Evolutionary conservation across 2,888 invertebrate genomes (phyloP).

Genomic region (Dasysyrphus albostriatus): DNA sequence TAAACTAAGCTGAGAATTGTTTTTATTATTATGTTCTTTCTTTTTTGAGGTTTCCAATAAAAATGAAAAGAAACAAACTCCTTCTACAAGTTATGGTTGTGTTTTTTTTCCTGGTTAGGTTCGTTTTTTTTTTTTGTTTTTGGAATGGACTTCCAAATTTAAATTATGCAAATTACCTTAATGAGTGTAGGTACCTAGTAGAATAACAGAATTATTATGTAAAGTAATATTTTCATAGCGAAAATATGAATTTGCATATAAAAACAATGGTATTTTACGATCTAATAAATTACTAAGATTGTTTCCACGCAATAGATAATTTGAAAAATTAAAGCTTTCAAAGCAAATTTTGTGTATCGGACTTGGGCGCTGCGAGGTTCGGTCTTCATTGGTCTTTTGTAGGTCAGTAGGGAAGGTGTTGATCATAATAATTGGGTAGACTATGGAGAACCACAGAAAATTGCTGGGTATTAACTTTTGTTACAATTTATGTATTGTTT

Average conservation of each 20-base stretch:
- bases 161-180: slow-evolving; percentile 66
- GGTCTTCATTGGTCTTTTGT: neutral
- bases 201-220: slow-evolving; percentile 52
- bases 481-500: neutral
- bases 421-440: slow-evolving; percentile 6
- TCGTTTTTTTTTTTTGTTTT: neutral
- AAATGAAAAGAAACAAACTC: slow-evolving; percentile 2
- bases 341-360: neutral
- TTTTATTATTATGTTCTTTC: neutral
- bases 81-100: neutral
- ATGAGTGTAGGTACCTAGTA: slow-evolving; percentile 42
- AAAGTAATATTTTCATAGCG: slow-evolving; percentile 45
- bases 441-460: neutral
- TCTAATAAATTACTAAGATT: slow-evolving; percentile 52
- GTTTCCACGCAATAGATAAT: slow-evolving; percentile 37
- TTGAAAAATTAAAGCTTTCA: slow-evolving; percentile 1
- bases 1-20: slow-evolving; percentile 9
- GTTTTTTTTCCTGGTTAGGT: slow-evolving; percentile 11
- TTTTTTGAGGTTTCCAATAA: neutral
- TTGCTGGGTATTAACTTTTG: neutral
- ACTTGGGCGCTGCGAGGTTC: neutral
- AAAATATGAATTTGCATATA: slow-evolving; percentile 64
- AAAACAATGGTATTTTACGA: slow-evolving; percentile 44
- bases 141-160: slow-evolving; percentile 11
- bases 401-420: slow-evolving; percentile 6